Conservation (phyloP, 2,888 invertebrate species). For the Folsomia candida region DNA sequence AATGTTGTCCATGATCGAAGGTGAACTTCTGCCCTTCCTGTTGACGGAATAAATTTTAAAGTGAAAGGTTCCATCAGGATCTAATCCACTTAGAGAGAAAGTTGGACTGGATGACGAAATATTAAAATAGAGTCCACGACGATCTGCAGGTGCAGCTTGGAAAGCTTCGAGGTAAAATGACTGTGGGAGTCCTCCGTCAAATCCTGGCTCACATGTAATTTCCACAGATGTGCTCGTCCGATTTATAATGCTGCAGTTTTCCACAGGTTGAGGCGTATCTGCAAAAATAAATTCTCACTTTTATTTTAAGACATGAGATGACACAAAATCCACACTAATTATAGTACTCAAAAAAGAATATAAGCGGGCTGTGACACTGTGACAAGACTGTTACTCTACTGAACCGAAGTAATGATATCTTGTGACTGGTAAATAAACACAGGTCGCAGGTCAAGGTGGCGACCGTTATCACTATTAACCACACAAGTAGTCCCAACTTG, state of each 20-base stretch:
- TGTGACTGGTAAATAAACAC: too few species aligned
- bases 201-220: conserved; percentile 77
- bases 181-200: conserved; percentile 86
- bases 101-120: conserved; percentile 65
- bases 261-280: conserved; percentile 81
- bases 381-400: too few species aligned
- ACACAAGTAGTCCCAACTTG: too few species aligned
- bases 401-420: too few species aligned
- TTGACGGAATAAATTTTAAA: conserved; percentile 76
- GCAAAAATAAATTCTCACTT: conserved; percentile 39
- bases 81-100: conserved; percentile 74
- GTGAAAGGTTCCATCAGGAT: conserved; percentile 74
- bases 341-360: too few species aligned
- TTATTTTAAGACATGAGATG: not conserved
- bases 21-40: conserved; percentile 74
- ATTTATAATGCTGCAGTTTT: conserved; percentile 80
- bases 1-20: conserved; percentile 71
- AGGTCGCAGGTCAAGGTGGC: too few species aligned
- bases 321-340: too few species aligned
- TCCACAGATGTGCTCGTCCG: conserved; percentile 79
- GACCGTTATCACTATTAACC: too few species aligned
- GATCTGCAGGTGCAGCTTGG: conserved; percentile 38
- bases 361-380: too few species aligned
- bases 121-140: conserved; percentile 58
- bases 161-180: conserved; percentile 70